Conservation (phyloP, 2,113 vertebrate species). For the Vicugna pacos region DNA sequence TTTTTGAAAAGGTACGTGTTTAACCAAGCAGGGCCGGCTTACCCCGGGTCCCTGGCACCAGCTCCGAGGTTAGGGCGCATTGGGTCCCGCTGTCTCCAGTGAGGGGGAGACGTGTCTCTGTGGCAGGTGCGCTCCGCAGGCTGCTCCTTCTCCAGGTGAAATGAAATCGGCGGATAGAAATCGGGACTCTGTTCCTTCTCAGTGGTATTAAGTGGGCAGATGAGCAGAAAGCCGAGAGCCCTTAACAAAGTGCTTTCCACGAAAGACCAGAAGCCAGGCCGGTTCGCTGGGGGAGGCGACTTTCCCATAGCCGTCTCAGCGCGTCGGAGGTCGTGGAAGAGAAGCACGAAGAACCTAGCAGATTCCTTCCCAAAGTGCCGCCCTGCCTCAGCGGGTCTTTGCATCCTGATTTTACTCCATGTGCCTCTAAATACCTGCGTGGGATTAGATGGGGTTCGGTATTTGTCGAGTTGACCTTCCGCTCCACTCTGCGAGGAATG, state of each 20-base stretch:
- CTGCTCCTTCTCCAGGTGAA: rapidly evolving
- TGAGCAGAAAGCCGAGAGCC: background rate
- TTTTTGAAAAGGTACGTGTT: background rate
- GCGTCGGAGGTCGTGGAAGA: background rate
- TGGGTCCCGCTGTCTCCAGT: rapidly evolving
- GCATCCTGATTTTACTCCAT: background rate
- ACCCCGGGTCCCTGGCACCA: rapidly evolving
- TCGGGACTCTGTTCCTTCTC: rapidly evolving
- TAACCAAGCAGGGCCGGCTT: rapidly evolving
- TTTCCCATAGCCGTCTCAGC: rapidly evolving
- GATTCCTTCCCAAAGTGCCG: rapidly evolving
- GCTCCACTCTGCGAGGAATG: rapidly evolving
- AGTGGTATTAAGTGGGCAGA: rapidly evolving
- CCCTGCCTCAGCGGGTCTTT: background rate
- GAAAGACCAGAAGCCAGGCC: background rate
- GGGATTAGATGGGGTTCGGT: background rate
- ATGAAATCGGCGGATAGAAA: background rate
- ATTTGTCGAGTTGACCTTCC: background rate
- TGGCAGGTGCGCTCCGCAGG: background rate
- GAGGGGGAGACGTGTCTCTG: rapidly evolving
- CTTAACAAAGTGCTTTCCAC: rapidly evolving
- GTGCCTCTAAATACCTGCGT: background rate
- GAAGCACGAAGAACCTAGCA: rapidly evolving
- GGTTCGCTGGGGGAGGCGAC: rapidly evolving
- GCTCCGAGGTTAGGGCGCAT: rapidly evolving